Conservation (phyloP, 2,797 vertebrate genomes). For the Lagorchestes hirsutus region DNA sequence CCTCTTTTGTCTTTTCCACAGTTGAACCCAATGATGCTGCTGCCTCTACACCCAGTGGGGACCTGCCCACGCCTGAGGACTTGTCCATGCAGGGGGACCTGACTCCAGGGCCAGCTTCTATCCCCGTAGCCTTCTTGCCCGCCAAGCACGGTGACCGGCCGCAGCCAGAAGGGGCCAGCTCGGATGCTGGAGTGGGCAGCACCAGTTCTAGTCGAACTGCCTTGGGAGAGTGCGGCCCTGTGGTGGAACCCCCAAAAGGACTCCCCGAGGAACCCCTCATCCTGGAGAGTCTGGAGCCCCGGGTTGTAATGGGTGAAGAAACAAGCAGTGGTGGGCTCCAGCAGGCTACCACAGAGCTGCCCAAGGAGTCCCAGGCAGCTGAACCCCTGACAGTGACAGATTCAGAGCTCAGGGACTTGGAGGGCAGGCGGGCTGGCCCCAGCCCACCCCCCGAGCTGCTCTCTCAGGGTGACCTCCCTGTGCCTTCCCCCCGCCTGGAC, state of each 20-base stretch:
- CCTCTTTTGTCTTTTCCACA: conserved; percentile 78
- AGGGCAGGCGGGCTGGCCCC: not conserved
- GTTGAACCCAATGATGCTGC: conserved; percentile 87
- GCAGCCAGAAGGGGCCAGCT: conserved; percentile 94
- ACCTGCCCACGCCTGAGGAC: conserved; percentile 87
- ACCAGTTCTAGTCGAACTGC: conserved; percentile 41
- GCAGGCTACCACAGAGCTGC: not conserved
- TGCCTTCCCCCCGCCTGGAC: conserved; percentile 93
- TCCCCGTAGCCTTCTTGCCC: conserved; percentile 79
- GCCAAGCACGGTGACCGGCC: conserved; percentile 88
- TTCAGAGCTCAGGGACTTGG: conserved; percentile 71
- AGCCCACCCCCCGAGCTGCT: conserved; percentile 72
- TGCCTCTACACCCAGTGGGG: conserved; percentile 89
- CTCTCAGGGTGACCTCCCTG: conserved; percentile 89
- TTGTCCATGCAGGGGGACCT: conserved; percentile 86
- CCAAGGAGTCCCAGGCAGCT: conserved; percentile 75
- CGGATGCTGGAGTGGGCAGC: conserved; percentile 84
- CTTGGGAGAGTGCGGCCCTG: conserved; percentile 60
- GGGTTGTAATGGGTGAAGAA: conserved; percentile 97
- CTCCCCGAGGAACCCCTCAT: conserved; percentile 86
- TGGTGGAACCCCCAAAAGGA: conserved; percentile 63
- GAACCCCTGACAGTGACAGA: not conserved
- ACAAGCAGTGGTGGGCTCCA: conserved; percentile 85
- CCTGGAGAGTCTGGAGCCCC: conserved; percentile 88
- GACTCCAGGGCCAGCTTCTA: conserved; percentile 88